Evolutionary conservation across 2,113 vertebrate species (phyloP).

Genomic region (Symphodus melops): DNA sequence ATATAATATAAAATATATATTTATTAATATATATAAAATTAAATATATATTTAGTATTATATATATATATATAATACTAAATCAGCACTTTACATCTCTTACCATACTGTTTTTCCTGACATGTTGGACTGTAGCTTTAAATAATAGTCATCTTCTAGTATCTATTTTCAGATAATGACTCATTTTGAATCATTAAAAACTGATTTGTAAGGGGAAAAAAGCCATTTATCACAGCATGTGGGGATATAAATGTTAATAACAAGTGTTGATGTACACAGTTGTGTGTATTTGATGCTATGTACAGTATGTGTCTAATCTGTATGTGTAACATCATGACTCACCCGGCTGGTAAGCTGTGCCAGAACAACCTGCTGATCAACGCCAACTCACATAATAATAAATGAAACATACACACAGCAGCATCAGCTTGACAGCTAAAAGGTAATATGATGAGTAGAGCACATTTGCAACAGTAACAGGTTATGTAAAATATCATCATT

Average conservation of each 20-base stretch:
- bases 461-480: neutral
- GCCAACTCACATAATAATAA: conserved; percentile 14
- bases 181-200: neutral
- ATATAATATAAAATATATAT: no score
- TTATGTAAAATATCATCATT: neutral
- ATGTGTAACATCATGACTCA: conserved; percentile 54
- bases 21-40: no score
- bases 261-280: conserved; percentile 18
- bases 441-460: neutral
- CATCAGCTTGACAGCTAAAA: neutral
- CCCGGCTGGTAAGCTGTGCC: conserved; percentile 15
- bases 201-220: neutral
- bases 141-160: neutral
- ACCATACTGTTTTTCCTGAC: neutral
- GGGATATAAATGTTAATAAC: conserved; percentile 14
- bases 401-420: conserved; percentile 3
- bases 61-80: no score
- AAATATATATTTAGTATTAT: no score
- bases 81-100: no score
- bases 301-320: conserved; percentile 41
- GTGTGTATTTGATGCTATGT: conserved; percentile 19
- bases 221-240: neutral
- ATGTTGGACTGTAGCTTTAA: neutral
- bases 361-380: conserved; percentile 31
- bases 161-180: no score